Conservation (phyloP, 30 jellyfish, hydroid and myxozoan genomes). For the Nemopilema nomurai region DNA sequence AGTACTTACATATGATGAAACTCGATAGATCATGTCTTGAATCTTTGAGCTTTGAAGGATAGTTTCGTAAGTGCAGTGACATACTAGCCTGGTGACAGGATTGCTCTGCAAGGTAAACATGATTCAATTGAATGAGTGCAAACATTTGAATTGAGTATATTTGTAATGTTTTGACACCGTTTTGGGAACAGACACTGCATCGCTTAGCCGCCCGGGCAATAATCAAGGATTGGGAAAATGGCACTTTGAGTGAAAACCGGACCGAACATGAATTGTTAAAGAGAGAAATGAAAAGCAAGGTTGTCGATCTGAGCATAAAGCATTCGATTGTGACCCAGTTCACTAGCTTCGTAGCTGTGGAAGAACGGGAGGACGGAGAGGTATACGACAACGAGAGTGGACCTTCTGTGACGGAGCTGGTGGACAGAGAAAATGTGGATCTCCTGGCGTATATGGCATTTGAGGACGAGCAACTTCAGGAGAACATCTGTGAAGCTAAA, state of each 20-base stretch:
- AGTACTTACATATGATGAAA: too few relatives aligned
- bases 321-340: conserved; percentile 89
- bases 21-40: too few relatives aligned
- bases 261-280: conserved; percentile 80
- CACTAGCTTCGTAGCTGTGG: conserved; percentile 93
- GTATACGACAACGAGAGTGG: conserved; percentile 36
- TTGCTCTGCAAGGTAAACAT: too few relatives aligned
- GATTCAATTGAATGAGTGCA: too few relatives aligned
- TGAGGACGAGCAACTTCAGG: conserved; percentile 38
- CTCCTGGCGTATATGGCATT: conserved; percentile 74
- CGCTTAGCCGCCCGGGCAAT: conserved; percentile 94
- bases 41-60: too few relatives aligned
- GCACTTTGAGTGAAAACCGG: conserved; percentile 75
- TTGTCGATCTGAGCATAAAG: conserved; percentile 70
- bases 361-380: conserved; percentile 75
- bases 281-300: conserved; percentile 74
- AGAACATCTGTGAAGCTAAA: neutral
- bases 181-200: conserved; percentile 69
- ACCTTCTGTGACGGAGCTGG: conserved; percentile 67
- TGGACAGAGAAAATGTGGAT: conserved; percentile 64
- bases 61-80: too few relatives aligned
- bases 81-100: too few relatives aligned
- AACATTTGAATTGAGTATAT: too few relatives aligned
- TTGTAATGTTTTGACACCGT: too few relatives aligned
- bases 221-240: conserved; percentile 90